These are phyloP conservation scores for Copidosoma floridanum DNA, from an alignment of 1,140 invertebrate species.

Conservation along the genomic window DNA sequence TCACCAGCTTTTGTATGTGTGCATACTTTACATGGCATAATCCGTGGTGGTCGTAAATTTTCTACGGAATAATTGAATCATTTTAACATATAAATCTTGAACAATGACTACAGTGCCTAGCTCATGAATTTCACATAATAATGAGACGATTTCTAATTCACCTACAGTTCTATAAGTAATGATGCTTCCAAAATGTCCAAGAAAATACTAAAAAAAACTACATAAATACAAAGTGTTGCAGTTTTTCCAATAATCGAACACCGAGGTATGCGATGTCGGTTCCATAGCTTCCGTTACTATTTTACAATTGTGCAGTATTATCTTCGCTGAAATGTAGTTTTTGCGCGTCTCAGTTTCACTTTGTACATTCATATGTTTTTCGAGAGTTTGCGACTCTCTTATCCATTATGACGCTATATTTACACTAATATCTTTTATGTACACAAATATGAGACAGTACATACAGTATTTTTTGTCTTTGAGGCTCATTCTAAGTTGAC, in stretches of 20 bases:
- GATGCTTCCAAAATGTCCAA: too few species aligned
- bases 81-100: neutral
- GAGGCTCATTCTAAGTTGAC: constrained; percentile 14
- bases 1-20: constrained; percentile 2
- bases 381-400: constrained; percentile 3
- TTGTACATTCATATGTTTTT: constrained; percentile 3
- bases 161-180: too few species aligned
- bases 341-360: constrained; percentile 10
- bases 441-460: constrained; percentile 21
- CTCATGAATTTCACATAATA: constrained; percentile 14
- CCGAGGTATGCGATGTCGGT: neutral
- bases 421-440: constrained; percentile 23
- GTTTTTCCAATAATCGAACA: constrained; percentile 8
- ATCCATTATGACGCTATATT: constrained; percentile 20
- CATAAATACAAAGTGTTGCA: too few species aligned
- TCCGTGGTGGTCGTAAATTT: neutral
- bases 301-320: constrained; percentile 5
- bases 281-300: too few species aligned
- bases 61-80: constrained; percentile 1
- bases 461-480: constrained; percentile 12
- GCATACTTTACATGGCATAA: constrained; percentile 14
- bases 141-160: too few species aligned
- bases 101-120: constrained; percentile 7
- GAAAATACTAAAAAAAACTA: too few species aligned
- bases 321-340: neutral